Conservation (phyloP, 2,113 vertebrate genomes). For the Rhea americana region DNA sequence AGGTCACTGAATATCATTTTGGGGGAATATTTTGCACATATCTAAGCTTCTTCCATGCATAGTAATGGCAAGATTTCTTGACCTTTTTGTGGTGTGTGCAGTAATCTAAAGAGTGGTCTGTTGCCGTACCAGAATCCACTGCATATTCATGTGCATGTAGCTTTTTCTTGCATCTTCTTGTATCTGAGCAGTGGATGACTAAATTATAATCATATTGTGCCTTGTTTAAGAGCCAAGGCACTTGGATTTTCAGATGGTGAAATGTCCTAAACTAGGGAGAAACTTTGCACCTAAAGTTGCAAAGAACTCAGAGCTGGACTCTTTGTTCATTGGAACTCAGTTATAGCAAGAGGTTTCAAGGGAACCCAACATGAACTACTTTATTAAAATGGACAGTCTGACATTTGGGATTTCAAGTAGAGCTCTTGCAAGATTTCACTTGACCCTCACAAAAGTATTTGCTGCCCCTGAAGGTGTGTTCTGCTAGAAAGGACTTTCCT, state of each 20-base stretch:
- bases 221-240: not conserved
- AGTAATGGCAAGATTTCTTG: not conserved
- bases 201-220: not conserved
- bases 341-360: not conserved
- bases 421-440: not conserved
- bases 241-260: not conserved
- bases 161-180: not conserved
- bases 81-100: not conserved
- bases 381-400: not conserved
- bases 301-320: not conserved
- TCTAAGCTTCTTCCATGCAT: not conserved
- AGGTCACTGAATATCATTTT: not conserved
- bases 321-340: not conserved
- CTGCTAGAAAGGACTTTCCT: not conserved
- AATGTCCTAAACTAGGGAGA: not conserved
- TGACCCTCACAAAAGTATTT: not conserved
- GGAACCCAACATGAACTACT: not conserved
- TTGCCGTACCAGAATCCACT: not conserved
- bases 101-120: not conserved
- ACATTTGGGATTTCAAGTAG: not conserved
- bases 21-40: not conserved
- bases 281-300: not conserved
- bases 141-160: not conserved
- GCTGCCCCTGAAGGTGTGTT: not conserved
- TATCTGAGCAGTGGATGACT: not conserved